A percentile compares a stretch with the other conserved stretches of the same genome.
Conservation (phyloP, 1,140 invertebrate genomes). For the Rhopalosiphum maidis region DNA sequence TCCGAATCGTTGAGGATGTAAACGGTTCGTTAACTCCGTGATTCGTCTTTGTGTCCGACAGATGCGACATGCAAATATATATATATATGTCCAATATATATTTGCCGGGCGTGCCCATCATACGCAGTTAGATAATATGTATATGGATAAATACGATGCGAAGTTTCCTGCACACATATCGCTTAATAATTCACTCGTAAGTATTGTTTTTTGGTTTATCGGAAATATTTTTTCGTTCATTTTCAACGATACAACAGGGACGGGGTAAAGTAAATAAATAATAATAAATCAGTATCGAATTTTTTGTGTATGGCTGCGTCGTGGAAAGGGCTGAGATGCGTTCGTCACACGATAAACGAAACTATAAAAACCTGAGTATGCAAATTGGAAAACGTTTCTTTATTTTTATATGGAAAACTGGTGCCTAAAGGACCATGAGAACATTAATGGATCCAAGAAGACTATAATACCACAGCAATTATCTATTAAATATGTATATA, state of each 20-base stretch:
- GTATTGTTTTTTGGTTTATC: not conserved
- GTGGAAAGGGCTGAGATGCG: too few species aligned
- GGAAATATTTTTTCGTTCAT: not conserved
- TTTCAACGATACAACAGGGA: not conserved
- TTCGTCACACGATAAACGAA: not conserved
- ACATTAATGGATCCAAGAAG: not conserved
- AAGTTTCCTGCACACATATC: not conserved
- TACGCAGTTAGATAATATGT: not conserved
- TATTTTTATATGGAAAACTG: not conserved
- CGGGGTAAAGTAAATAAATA: not conserved
- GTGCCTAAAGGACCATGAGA: not conserved
- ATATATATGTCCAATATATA: not conserved
- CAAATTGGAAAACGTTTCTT: not conserved
- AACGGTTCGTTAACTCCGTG: conserved; percentile 20
- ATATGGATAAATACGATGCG: not conserved
- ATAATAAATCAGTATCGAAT: not conserved
- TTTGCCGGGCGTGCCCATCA: not conserved
- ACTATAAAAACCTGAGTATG: not conserved
- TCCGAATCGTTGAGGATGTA: not conserved
- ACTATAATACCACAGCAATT: not conserved
- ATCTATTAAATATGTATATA: not conserved
- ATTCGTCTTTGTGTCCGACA: conserved; percentile 29
- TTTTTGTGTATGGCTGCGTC: too few species aligned
- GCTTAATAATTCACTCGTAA: not conserved
- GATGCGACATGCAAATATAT: not conserved